Percentiles rank a stretch among this genome's conserved stretches.
Conservation (phyloP, 2,797 vertebrate species). For the Malacoctenus gilli region DNA sequence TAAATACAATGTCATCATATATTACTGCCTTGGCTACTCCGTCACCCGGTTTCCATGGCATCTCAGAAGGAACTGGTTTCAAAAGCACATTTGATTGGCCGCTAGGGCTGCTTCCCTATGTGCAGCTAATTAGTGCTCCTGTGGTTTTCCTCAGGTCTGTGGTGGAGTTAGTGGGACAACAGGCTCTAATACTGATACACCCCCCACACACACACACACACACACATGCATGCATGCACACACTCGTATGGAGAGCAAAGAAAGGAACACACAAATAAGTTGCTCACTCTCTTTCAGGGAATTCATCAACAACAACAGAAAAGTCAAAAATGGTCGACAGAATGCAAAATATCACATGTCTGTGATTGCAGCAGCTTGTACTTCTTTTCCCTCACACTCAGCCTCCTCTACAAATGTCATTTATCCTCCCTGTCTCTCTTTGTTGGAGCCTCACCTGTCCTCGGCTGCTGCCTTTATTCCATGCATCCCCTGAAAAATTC, state of each 20-base stretch:
- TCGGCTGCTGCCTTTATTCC: not conserved
- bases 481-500: not conserved
- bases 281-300: constrained; percentile 10
- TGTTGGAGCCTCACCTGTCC: not conserved
- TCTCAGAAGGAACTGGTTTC: constrained; percentile 62
- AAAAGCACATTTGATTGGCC: constrained; percentile 71
- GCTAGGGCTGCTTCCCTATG: constrained; percentile 66
- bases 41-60: constrained; percentile 59
- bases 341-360: too few relatives aligned
- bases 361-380: too few relatives aligned
- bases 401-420: constrained; percentile 8
- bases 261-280: too few relatives aligned
- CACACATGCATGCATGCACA: constrained; percentile 18
- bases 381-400: too few relatives aligned
- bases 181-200: constrained; percentile 42
- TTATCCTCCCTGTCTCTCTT: constrained; percentile 1
- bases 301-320: constrained; percentile 31
- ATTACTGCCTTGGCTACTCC: constrained; percentile 51
- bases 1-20: constrained; percentile 61
- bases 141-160: constrained; percentile 66
- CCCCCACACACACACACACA: constrained; percentile 17
- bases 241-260: too few relatives aligned
- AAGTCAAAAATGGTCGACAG: too few relatives aligned
- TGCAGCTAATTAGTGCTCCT: constrained; percentile 74
- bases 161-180: constrained; percentile 60